Base-by-base conservation (phyloP, 2,888 invertebrate genomes). In the Matsumyia berberina region DNA sequence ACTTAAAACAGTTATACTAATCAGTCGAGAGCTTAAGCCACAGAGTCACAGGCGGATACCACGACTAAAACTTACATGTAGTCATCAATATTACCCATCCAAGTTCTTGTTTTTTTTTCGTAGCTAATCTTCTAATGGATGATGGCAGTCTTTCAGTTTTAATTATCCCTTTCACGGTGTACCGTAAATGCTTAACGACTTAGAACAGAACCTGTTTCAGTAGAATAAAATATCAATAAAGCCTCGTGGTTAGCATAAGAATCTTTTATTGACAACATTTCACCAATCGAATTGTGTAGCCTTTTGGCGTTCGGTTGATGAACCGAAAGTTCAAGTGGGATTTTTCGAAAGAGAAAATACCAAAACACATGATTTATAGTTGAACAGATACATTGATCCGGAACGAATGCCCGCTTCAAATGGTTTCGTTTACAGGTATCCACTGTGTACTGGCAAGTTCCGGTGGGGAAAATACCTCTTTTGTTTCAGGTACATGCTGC, bases 311-410 rank as follows among this genome's bases (percentile, higher is more conserved):
- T 51, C 51, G 51, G 51, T 51, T 51, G 29, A 51, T 51, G 51
- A 51, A 51, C 51, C 51, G 31, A 24, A 2, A 1, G 3, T 29
- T 29, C 19, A 46, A 19, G 8, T 33, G 7, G 17, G 35, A n/a
- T 37, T 11, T 53, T 53, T 33, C 5, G 33, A 53, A 31, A 53
- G 53, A 53, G 31, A 53, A 53, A 53, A 31, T 53, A 31, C 15
- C 53, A 33, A 31, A 24, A 24, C 24, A 31, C 29, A 19, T 57
- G 57, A 57, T 57, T 57, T 37, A 57, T 57, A 2, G 35, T 6
- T 35, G 9, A 9, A 31, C 12, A 53, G 53, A 53, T 53, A 53
- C 31, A 53, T 53, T 33, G 53, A 53, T 53, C 31, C 53, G 33
- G 24, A 53, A 53, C 53, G 53, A 9, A 17, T 46, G 12, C 46